phyloP scores from a whole-genome alignment of 2,113 vertebrate species.

The Pipa parva region DNA sequence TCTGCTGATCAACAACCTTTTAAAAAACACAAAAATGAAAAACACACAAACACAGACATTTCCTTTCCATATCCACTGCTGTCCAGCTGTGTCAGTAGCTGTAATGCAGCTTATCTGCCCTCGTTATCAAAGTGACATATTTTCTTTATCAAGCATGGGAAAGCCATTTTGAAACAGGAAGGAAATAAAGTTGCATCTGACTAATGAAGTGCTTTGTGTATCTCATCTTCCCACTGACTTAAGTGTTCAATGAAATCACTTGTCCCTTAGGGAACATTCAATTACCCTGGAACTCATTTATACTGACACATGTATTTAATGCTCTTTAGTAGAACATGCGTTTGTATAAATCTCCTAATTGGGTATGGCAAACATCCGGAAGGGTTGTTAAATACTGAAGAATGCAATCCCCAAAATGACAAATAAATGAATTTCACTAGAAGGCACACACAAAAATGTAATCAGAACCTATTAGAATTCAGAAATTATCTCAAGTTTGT shows the following conservation, averaged over 20 bases:
- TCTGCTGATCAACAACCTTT: slow-evolving; percentile 19
- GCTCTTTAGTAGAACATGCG: slow-evolving; percentile 14
- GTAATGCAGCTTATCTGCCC: slow-evolving; percentile 40
- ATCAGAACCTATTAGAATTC: slow-evolving; percentile 11
- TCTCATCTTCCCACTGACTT: slow-evolving; percentile 43
- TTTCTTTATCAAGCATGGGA: slow-evolving; percentile 47
- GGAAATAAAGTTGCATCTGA: slow-evolving; percentile 44
- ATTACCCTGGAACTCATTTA: background rate
- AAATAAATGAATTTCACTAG: slow-evolving; percentile 23
- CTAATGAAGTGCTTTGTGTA: slow-evolving; percentile 37
- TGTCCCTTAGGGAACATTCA: slow-evolving; percentile 13
- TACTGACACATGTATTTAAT: slow-evolving; percentile 23
- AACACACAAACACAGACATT: slow-evolving; percentile 10
- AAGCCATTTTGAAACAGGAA: slow-evolving; percentile 47
- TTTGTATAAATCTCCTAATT: slow-evolving; percentile 27
- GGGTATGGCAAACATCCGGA: background rate
- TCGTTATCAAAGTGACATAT: slow-evolving; percentile 42
- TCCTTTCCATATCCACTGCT: slow-evolving; percentile 1
- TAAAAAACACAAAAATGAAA: slow-evolving; percentile 25
- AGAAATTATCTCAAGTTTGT: background rate
- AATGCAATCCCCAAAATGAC: slow-evolving; percentile 26
- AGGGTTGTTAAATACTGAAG: slow-evolving; percentile 42
- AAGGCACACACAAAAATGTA: slow-evolving; percentile 37
- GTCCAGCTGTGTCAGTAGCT: background rate
- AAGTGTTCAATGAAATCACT: slow-evolving; percentile 38